Evolutionary conservation across 37 sponge, comb jelly and placozoan genomes (phyloP).

Genomic region (Beroe forskalii): DNA sequence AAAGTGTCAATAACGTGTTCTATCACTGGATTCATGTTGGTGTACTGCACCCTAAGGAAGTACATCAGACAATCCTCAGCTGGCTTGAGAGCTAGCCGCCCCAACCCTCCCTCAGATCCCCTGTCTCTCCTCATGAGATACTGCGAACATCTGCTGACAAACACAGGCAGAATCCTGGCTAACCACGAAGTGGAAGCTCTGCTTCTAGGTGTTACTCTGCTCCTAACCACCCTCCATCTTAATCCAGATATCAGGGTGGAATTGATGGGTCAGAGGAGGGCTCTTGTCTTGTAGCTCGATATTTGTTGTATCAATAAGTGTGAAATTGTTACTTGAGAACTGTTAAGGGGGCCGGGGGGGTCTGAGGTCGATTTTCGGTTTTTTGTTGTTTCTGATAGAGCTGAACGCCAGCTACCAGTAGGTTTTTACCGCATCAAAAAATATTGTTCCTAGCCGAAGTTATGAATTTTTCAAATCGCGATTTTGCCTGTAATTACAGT

Average conservation of each 20-base stretch:
- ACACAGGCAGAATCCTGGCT: neutral
- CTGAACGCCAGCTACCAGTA: too few species aligned
- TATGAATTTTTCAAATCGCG: too few species aligned
- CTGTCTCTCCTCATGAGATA: neutral
- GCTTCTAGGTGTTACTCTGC: neutral
- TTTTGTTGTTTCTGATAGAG: too few species aligned
- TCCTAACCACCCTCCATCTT: neutral
- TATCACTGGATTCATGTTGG: conserved; percentile 14
- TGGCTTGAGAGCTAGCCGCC: neutral
- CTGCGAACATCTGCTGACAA: neutral
- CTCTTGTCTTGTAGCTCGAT: neutral
- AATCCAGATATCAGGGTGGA: neutral
- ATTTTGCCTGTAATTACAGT: too few species aligned
- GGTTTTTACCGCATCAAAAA: too few species aligned
- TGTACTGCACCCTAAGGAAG: neutral
- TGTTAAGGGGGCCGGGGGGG: too few species aligned
- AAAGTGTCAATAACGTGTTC: neutral
- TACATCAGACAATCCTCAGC: neutral
- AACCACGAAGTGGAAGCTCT: neutral
- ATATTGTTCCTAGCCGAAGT: too few species aligned
- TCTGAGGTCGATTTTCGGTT: too few species aligned
- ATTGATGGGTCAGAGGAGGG: neutral
- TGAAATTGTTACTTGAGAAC: too few species aligned
- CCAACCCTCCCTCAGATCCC: neutral
- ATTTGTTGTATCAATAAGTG: too few species aligned